Evolutionary conservation across 2,888 invertebrate species (phyloP).

Genomic region (Amblyjoppa proteus): DNA sequence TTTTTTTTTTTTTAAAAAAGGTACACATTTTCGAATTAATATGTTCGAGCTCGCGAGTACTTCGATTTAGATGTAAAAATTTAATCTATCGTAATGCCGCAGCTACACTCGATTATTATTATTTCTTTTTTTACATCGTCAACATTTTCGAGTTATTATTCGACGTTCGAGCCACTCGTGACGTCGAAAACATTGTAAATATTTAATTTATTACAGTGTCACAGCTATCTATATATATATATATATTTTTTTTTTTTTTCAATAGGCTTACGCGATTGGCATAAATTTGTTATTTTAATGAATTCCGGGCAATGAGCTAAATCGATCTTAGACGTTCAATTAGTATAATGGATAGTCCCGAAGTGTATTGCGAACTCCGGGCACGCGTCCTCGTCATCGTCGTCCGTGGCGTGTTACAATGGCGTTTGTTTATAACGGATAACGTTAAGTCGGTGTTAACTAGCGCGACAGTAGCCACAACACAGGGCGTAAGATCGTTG

Average conservation of each 20-base stretch:
- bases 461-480: slow-evolving; percentile 61
- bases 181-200: background rate
- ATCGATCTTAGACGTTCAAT: slow-evolving; percentile 61
- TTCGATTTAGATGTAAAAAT: too few relatives aligned
- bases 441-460: slow-evolving; percentile 64
- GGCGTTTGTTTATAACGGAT: slow-evolving; percentile 69
- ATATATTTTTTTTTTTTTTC: background rate
- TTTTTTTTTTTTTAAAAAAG: too few relatives aligned
- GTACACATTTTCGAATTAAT: too few relatives aligned
- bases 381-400: slow-evolving; percentile 60
- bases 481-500: slow-evolving; percentile 55
- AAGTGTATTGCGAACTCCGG: slow-evolving; percentile 64
- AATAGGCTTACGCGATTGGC: background rate
- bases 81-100: too few relatives aligned
- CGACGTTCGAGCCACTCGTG: too few relatives aligned
- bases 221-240: too few relatives aligned
- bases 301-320: slow-evolving; percentile 11
- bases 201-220: background rate
- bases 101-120: too few relatives aligned
- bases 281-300: slow-evolving; percentile 19
- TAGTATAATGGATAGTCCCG: slow-evolving; percentile 66
- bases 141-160: background rate
- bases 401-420: slow-evolving; percentile 62
- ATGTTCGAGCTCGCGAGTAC: too few relatives aligned
- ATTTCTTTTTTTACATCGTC: background rate